Conservation (phyloP, 1,140 invertebrate species). For the Hyles euphorbiae region DNA sequence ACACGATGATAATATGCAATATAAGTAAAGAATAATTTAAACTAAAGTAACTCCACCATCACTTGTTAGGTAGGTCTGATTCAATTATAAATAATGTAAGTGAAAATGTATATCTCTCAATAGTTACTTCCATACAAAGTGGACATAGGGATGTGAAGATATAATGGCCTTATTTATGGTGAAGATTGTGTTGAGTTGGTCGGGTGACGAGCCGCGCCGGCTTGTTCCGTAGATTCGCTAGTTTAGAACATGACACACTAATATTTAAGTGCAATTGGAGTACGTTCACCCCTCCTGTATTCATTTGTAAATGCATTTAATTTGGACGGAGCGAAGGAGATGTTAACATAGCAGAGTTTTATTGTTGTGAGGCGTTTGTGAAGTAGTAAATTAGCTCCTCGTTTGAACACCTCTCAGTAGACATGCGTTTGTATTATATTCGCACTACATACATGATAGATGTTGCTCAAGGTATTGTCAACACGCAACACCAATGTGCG, state of each 20-base stretch:
- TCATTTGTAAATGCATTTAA: constrained; percentile 43
- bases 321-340: constrained; percentile 2
- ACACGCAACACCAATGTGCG: no score
- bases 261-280: constrained; percentile 47
- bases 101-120: constrained; percentile 66
- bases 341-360: background rate
- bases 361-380: no score
- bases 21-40: constrained; percentile 57
- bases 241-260: constrained; percentile 44
- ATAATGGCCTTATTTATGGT: constrained; percentile 60
- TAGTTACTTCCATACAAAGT: constrained; percentile 58
- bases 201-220: constrained; percentile 11
- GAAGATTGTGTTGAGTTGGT: constrained; percentile 18
- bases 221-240: constrained; percentile 55
- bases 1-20: constrained; percentile 52
- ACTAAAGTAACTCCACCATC: constrained; percentile 47
- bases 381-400: no score
- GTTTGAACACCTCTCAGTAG: no score
- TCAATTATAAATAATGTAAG: constrained; percentile 71
- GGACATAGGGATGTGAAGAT: constrained; percentile 32
- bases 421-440: no score
- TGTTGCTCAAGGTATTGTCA: no score
- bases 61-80: constrained; percentile 70
- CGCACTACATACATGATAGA: no score
- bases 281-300: constrained; percentile 15